Evolutionary conservation across 2,113 vertebrate genomes (phyloP), one percentile per base, ranked within the genome.

Genomic region (Equus quagga): DNA sequence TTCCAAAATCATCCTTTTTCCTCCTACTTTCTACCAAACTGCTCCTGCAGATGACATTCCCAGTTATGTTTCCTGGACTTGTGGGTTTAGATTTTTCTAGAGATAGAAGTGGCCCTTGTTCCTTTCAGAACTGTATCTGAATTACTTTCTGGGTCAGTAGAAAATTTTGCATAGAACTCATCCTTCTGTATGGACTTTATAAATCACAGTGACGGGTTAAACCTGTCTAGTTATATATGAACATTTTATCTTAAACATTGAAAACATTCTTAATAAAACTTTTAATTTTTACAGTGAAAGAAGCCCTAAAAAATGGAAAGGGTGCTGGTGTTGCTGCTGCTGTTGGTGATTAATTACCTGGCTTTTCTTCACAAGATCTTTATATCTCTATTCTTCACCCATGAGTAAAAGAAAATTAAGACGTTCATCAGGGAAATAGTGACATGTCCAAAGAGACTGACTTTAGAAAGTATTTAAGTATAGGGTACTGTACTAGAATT

Each of bases 171-270:
- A 81, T 5, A 31, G 23, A 87, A 24, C 73, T 49, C 64, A n/a
- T 76, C 60, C 33, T 70, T 33, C 54, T 54, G 13, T 46, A 62
- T 7, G 56, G 62, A 91, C 65, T 91, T 49, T 54, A 36, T 51
- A 84, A 72, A 73, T 85, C 85, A 56, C 15, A 28, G 4, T 28
- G 49, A 62, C 56, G 33, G 3, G 36, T 67, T 51, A 92, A 91
- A 46, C 15, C 46, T 73, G 11, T n/a, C 49, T 73, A 36, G 17
- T 56, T 44, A 80, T 31, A 46, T 75, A 8, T 17, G 36, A 90
- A 86, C 17, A 62, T 33, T 60, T 72, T 88, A 86, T 82, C 82
- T 89, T 67, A 87, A 96, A 94, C 54, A 83, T 51, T 70, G 41
- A 89, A 84, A 94, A 14, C 33, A 60, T 15, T 54, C 21, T 86